phyloP scores from a whole-genome alignment of 2,113 vertebrate species.

The Callipepla squamata region DNA sequence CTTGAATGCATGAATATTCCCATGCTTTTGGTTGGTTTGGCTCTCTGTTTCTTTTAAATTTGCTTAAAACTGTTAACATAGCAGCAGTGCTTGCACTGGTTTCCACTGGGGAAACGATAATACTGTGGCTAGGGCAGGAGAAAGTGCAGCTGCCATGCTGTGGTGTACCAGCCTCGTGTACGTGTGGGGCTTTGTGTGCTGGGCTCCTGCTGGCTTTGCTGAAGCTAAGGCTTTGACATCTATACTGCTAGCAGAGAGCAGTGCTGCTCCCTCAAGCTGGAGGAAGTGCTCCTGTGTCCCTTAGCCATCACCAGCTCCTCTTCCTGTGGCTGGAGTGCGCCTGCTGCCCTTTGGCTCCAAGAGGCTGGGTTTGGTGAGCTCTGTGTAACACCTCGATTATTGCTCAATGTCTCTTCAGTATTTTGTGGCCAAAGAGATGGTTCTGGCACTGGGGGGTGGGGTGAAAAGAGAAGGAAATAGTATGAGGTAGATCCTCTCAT shows the following conservation, averaged over 20 bases:
- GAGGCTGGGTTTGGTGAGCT: background rate
- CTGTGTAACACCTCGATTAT: background rate
- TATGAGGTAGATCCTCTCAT: background rate
- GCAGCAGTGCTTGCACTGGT: background rate
- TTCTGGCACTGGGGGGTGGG: background rate
- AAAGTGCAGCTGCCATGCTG: rapidly evolving
- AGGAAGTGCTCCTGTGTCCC: background rate
- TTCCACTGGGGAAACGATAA: background rate
- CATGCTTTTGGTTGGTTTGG: background rate
- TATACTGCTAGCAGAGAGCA: background rate
- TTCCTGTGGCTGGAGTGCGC: background rate
- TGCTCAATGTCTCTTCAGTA: background rate
- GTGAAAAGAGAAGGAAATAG: background rate
- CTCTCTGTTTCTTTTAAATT: background rate
- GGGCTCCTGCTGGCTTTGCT: background rate
- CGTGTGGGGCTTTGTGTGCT: rapidly evolving
- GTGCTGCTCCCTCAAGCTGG: background rate
- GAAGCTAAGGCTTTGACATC: background rate
- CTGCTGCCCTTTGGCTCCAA: background rate
- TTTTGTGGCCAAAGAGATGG: background rate
- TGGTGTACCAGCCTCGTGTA: too few relatives aligned
- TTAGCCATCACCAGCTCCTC: background rate
- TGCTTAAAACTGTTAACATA: background rate
- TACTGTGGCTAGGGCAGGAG: background rate
- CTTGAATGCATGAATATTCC: background rate